These are phyloP conservation scores for Orthosia gracilis DNA, from an alignment of 2,888 invertebrate species.

Conservation along the genomic window DNA sequence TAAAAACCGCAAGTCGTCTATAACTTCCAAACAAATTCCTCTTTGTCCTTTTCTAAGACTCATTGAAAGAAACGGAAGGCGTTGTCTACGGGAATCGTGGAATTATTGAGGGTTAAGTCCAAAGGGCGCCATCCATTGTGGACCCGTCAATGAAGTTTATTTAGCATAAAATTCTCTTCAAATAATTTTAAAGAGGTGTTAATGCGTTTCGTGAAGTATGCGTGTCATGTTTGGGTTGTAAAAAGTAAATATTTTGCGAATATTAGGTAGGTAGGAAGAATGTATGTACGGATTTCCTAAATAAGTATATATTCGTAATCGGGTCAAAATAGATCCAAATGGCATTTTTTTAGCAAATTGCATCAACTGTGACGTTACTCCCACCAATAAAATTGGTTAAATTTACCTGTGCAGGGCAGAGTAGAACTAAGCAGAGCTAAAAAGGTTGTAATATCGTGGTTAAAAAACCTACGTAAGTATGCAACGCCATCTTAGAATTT, in stretches of 20 bases:
- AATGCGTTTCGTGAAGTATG: slow-evolving; percentile 57
- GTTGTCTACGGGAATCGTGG: slow-evolving; percentile 83
- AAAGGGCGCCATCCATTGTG: slow-evolving; percentile 81
- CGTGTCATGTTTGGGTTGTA: not conserved
- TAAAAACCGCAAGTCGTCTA: slow-evolving; percentile 57
- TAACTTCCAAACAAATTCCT: slow-evolving; percentile 60
- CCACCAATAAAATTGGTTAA: too few relatives aligned
- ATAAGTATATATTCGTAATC: too few relatives aligned
- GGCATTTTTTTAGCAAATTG: not conserved
- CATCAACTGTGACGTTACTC: not conserved
- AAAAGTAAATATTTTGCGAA: not conserved
- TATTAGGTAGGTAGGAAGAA: not conserved
- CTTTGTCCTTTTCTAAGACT: slow-evolving; percentile 77
- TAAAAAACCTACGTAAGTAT: not conserved
- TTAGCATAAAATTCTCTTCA: slow-evolving; percentile 81
- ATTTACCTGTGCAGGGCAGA: too few relatives aligned
- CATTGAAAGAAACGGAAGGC: slow-evolving; percentile 85
- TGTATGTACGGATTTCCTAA: too few relatives aligned
- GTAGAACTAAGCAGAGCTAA: too few relatives aligned
- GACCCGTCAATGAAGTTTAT: slow-evolving; percentile 81
- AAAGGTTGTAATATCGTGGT: too few relatives aligned
- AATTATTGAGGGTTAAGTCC: slow-evolving; percentile 78
- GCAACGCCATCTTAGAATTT: not conserved
- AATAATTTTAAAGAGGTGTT: slow-evolving; percentile 74
- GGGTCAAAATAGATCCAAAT: not conserved